A percentile compares a stretch with the other conserved stretches of the same genome.
These are phyloP conservation scores for Aphelenchoides bicaudatus DNA, from an alignment of 2,888 invertebrate genomes.

Conservation along the genomic window DNA sequence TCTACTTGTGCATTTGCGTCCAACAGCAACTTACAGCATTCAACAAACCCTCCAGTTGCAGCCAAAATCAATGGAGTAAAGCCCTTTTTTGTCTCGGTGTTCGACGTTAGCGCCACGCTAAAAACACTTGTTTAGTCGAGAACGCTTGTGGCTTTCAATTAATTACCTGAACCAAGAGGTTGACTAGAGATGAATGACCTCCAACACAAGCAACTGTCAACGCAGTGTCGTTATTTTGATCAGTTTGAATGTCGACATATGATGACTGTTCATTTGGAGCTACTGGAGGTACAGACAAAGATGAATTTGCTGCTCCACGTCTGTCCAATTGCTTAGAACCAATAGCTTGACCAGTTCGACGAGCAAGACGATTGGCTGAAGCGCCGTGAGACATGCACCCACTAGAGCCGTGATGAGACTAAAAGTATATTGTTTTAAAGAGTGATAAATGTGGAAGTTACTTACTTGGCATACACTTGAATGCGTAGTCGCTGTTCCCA, in stretches of 20 bases:
- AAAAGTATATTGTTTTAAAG: no score
- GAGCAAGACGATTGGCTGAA: not conserved
- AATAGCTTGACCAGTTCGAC: conserved; percentile 3
- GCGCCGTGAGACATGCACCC: no score
- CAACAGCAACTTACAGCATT: conserved; percentile 82
- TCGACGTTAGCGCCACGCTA: conserved; percentile 92
- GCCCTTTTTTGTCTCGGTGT: conserved; percentile 91
- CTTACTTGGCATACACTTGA: no score
- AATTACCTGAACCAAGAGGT: conserved; percentile 81
- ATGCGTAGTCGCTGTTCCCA: not conserved
- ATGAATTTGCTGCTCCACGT: not conserved
- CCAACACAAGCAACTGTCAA: conserved; percentile 78
- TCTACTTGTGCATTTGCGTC: conserved; percentile 94
- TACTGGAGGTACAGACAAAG: not conserved
- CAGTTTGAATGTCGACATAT: conserved; percentile 90
- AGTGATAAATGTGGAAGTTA: no score
- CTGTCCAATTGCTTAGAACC: not conserved
- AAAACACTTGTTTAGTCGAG: no score
- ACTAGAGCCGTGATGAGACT: no score
- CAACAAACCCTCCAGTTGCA: conserved; percentile 89
- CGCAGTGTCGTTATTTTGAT: conserved; percentile 97
- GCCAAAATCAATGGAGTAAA: conserved; percentile 95
- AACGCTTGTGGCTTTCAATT: no score
- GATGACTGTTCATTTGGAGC: not conserved
- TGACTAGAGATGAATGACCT: conserved; percentile 90